These are phyloP conservation scores for Leuctra nigra DNA, from an alignment of 2,888 invertebrate species.

Conservation along the genomic window DNA sequence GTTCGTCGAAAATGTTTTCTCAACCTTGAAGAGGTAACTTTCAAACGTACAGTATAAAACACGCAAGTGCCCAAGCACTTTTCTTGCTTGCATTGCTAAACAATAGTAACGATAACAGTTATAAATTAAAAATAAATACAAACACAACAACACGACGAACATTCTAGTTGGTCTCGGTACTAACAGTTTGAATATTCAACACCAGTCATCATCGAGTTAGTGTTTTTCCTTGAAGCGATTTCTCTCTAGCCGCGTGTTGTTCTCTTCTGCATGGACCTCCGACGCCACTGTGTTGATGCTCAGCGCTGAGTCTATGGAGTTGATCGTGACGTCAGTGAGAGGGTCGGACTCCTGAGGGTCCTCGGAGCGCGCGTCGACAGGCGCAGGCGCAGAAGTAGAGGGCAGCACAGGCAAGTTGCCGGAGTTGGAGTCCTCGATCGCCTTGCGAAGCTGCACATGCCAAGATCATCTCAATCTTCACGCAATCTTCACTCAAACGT, in stretches of 20 bases:
- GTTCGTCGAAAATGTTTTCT: too few species aligned
- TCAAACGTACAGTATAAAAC: too few species aligned
- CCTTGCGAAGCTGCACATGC: conserved; percentile 64
- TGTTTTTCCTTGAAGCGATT: too few species aligned
- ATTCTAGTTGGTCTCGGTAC: too few species aligned
- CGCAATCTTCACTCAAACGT: too few species aligned
- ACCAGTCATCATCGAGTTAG: too few species aligned
- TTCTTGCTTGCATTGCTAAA: too few species aligned
- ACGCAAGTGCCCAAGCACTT: too few species aligned
- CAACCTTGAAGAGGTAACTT: too few species aligned
- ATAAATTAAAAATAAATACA: neutral
- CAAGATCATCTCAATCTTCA: too few species aligned
- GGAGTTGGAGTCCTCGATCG: conserved; percentile 84
- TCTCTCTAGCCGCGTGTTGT: neutral
- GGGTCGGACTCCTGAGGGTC: conserved; percentile 21
- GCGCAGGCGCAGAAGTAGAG: conserved; percentile 8
- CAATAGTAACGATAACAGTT: too few species aligned
- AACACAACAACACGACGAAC: neutral
- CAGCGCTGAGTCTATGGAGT: conserved; percentile 28
- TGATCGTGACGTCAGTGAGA: conserved; percentile 23
- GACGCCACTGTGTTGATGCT: conserved; percentile 25
- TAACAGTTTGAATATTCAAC: too few species aligned
- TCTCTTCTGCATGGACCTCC: conserved; percentile 24
- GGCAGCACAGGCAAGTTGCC: conserved; percentile 49
- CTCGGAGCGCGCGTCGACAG: conserved; percentile 8